Evolutionary conservation across 2,113 vertebrate genomes (phyloP).

Genomic region (Ovis canadensis): DNA sequence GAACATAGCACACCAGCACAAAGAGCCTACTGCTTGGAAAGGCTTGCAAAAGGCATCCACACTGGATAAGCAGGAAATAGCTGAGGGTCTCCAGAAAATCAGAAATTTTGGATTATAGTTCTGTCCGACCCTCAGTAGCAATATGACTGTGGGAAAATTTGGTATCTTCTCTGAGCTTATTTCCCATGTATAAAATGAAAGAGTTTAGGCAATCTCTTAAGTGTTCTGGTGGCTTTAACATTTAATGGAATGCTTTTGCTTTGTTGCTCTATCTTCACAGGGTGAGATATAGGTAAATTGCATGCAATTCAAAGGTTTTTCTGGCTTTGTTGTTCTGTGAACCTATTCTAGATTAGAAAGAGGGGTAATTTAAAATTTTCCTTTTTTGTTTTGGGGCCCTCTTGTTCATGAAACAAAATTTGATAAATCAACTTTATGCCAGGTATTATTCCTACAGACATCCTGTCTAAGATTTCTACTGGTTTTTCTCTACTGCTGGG

Average conservation of each 20-base stretch:
- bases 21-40: background rate
- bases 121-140: background rate
- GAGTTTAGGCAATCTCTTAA: background rate
- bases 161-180: background rate
- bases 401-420: background rate
- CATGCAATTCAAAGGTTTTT: background rate
- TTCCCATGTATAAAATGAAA: background rate
- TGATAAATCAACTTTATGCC: background rate
- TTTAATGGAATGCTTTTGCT: background rate
- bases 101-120: background rate
- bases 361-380: background rate
- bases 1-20: background rate
- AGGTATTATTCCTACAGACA: background rate
- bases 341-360: background rate
- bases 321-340: background rate
- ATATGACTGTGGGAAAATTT: background rate
- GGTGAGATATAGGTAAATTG: background rate
- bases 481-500: background rate
- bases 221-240: background rate
- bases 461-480: constrained; percentile 7
- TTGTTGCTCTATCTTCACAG: background rate
- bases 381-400: background rate
- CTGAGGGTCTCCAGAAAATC: background rate
- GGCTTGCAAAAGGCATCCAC: background rate
- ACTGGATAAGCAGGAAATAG: background rate